Evolutionary conservation across 2,113 vertebrate genomes (phyloP), one percentile per base, ranked within the genome.

Genomic region (Ornithorhynchus anatinus): DNA sequence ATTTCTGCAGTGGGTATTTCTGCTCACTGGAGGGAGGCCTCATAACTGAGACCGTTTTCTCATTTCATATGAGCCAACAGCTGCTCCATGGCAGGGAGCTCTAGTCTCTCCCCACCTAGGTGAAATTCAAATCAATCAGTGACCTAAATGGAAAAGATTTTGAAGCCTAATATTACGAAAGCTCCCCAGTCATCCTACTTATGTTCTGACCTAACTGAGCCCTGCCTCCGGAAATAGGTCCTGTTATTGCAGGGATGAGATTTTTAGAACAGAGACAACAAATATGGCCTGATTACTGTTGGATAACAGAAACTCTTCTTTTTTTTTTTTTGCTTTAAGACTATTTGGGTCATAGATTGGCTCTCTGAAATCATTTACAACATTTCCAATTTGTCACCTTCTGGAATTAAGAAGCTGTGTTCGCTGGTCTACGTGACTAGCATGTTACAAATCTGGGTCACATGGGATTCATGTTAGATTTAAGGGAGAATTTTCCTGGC

Each of bases 111-210:
- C 57, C 48, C 39, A 70, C 48, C 29, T 61, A 16, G 32, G 57
- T 77, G 72, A 77, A 53, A 77, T 37, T 72, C 69, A 77, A 81
- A 72, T 79, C 72, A 72, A 60, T 70, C 75, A 47, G 59, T 72
- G 78, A 79, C 75, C 78, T 70, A 68, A 67, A 75, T 80, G 57
- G 63, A 25, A 73, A 77, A 59, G 38, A 75, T 87, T 81, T 85
- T 77, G 77, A 72, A 79, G 57, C 52, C 69, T 60, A n/a, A n/a
- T n/a, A 80, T 81, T 75, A 80, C 60, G 25, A 59, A 77, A 67
- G 59, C 69, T n/a, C 35, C 81, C 75, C 70, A 77, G 57, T 85
- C 67, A 77, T 68, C 5, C 52, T 11, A 63, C 32, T 75, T 69
- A 36, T 67, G 27, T 45, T 70, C 39, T 67, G 62, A 72, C 52